These are phyloP conservation scores for Axinella damicornis DNA, from an alignment of 37 sponge, comb jelly and placozoan genomes.

Conservation along the genomic window DNA sequence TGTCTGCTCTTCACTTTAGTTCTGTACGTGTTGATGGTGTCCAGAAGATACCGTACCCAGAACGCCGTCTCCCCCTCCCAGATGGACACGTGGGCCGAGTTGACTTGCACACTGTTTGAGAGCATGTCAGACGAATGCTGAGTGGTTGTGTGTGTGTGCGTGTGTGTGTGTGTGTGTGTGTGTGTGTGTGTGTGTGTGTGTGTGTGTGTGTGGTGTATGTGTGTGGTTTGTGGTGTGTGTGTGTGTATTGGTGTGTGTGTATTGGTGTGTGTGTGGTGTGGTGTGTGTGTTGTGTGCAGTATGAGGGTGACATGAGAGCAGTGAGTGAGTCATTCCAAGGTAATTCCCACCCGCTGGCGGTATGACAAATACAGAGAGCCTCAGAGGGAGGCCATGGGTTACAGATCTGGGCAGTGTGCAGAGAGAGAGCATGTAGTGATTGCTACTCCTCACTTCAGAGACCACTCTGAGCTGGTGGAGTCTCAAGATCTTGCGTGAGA, in stretches of 20 bases:
- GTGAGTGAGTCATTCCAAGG: too few species aligned
- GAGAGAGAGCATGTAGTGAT: neutral
- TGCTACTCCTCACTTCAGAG: conserved; percentile 5
- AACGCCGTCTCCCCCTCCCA: conserved; percentile 49
- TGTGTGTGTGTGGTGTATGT: too few species aligned
- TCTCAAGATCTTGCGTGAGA: conserved; percentile 1
- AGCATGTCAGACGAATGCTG: conserved; percentile 25
- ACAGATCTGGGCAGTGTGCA: neutral
- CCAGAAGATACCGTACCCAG: conserved; percentile 25
- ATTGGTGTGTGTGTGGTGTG: too few species aligned
- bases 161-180: neutral
- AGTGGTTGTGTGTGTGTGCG: neutral
- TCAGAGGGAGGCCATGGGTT: too few species aligned
- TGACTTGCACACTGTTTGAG: conserved; percentile 37
- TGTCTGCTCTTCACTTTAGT: neutral
- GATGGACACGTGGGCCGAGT: conserved; percentile 38
- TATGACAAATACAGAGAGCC: too few species aligned
- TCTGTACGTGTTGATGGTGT: neutral
- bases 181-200: too few species aligned
- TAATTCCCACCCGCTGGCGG: too few species aligned
- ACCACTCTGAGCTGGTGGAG: conserved; percentile 34
- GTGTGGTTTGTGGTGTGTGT: too few species aligned
- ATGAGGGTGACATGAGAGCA: too few species aligned
- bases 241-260: too few species aligned
- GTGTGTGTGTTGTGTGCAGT: too few species aligned